Base-by-base conservation (phyloP, 2,888 invertebrate species). In the Stomorhina lunata region DNA sequence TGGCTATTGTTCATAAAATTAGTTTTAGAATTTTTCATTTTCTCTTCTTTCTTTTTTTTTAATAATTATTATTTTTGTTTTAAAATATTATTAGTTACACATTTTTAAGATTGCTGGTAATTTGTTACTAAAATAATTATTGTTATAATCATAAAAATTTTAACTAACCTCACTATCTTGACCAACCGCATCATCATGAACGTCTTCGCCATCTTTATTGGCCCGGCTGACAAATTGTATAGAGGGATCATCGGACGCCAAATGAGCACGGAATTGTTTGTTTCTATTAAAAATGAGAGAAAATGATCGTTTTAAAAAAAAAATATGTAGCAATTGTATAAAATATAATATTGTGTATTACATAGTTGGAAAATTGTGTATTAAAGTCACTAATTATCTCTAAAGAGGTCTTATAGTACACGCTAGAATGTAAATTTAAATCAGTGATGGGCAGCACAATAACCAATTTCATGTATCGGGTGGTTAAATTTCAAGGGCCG, bases 231-330 rank as follows among this genome's bases (percentile, higher is more conserved):
- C 89, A 76, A 89, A 91, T 83, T 90, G 89, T 37, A 87, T 86
- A 85, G 93, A 93, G 66, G 89, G 89, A 78, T 94, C 93, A 86
- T 95, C 95, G 2, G 95, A 93, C 88, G 95, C 94, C 84, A 96
- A 91, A 89, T 95, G 95, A 27, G 95, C 95, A 78, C 95, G 93
- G 80, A 95, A 92, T 90, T 95, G 95, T 88, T 95, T 95, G 89
- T 95, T 95, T 88, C 95, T 94, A 34, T 27, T 22, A 90, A 20
- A 81, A 73, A 17, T 5, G 4, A 25, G 3, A 12, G 9, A 37
- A n/a, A n/a, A 1, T 22, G 10, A n/a, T n/a, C n/a, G n/a, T n/a
- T n/a, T n/a, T n/a, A 48, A 12, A 55, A 29, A 76, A 53, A 32
- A 63, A 48, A 29, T 20, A 43, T 65, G 0, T n/a, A 63, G 45